Evolutionary conservation across 1,140 invertebrate genomes (phyloP).

Genomic region (Eumaeus atala): DNA sequence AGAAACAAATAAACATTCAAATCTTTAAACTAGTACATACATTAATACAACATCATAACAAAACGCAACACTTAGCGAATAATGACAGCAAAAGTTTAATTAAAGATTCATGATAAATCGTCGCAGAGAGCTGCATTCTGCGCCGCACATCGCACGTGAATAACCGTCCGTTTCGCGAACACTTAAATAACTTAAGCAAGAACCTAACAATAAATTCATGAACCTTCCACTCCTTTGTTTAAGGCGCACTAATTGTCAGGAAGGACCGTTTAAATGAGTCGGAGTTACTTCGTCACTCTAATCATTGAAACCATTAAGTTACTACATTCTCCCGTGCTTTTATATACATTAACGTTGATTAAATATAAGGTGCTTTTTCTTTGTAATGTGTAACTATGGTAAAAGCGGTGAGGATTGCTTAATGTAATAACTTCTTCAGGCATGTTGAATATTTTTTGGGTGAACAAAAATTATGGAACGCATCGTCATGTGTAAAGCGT

Average conservation of each 20-base stretch:
- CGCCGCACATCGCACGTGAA: constrained; percentile 61
- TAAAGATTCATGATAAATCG: constrained; percentile 74
- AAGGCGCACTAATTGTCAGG: constrained; percentile 62
- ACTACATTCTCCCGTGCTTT: constrained; percentile 5
- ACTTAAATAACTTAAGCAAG: constrained; percentile 71
- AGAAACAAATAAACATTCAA: constrained; percentile 15
- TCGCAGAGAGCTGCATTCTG: constrained; percentile 66
- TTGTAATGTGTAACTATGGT: too few species aligned
- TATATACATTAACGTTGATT: constrained; percentile 5
- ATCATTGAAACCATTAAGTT: constrained; percentile 23
- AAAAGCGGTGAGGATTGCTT: too few species aligned
- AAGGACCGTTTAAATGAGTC: constrained; percentile 54
- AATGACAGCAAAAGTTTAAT: constrained; percentile 68
- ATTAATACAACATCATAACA: constrained; percentile 44
- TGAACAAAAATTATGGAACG: too few species aligned
- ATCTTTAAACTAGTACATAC: too few species aligned
- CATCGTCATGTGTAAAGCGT: too few species aligned
- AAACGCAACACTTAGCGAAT: constrained; percentile 48
- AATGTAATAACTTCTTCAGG: too few species aligned
- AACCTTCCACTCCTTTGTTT: constrained; percentile 57
- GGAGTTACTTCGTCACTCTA: constrained; percentile 31
- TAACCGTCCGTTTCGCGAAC: constrained; percentile 55
- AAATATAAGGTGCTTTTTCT: too few species aligned
- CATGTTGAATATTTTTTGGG: too few species aligned
- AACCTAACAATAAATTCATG: constrained; percentile 70